Evolutionary conservation across 2,888 invertebrate genomes (phyloP).

Genomic region (Leptopilina myrica): DNA sequence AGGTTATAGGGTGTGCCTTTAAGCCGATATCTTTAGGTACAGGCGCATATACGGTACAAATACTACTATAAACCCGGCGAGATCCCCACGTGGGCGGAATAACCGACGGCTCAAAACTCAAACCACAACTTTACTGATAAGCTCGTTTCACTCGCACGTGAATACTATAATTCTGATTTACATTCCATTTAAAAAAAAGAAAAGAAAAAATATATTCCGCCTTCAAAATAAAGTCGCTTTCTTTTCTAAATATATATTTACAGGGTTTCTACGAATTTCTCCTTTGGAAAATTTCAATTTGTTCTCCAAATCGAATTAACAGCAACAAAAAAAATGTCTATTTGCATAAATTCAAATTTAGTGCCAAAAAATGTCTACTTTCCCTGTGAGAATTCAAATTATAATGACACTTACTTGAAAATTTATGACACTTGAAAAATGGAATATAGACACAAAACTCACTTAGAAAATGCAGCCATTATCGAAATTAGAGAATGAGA

Average conservation of each 20-base stretch:
- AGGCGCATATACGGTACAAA: constrained; percentile 15
- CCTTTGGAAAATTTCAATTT: too few relatives aligned
- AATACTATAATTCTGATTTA: constrained; percentile 33
- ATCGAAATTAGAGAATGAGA: constrained; percentile 14
- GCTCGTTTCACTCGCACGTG: constrained; percentile 18
- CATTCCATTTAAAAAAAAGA: constrained; percentile 15
- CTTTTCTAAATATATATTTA: not conserved
- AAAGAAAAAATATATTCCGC: not conserved
- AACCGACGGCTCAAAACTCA: constrained; percentile 49
- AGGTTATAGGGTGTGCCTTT: constrained; percentile 49
- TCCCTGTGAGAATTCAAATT: too few relatives aligned
- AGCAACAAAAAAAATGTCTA: too few relatives aligned
- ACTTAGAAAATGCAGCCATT: not conserved
- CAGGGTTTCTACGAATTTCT: not conserved
- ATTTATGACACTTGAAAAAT: too few relatives aligned
- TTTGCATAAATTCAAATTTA: too few relatives aligned
- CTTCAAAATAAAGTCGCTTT: constrained; percentile 29
- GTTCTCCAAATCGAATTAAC: too few relatives aligned
- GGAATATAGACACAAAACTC: not conserved
- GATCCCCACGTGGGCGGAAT: constrained; percentile 51
- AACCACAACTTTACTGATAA: constrained; percentile 35
- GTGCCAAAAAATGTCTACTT: too few relatives aligned
- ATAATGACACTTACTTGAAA: too few relatives aligned
- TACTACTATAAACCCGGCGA: too few relatives aligned
- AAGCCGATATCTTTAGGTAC: constrained; percentile 41